phyloP scores from a whole-genome alignment of 2,797 vertebrate genomes.

The Petrocephalus schoutedeni region DNA sequence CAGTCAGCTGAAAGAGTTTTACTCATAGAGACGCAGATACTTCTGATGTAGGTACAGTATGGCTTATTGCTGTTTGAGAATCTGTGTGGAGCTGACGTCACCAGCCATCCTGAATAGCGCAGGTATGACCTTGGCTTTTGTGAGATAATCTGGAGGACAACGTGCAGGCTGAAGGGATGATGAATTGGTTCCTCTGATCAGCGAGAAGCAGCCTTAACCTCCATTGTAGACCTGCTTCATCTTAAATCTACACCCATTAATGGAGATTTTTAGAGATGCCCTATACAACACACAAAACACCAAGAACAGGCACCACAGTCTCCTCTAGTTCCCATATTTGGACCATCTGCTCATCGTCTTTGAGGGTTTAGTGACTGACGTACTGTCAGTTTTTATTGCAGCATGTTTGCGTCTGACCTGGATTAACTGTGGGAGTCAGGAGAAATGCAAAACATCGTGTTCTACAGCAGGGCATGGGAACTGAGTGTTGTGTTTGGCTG shows the following conservation, averaged over 20 bases:
- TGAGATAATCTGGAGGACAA: neutral
- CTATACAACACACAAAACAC: neutral
- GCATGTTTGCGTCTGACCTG: constrained; percentile 6
- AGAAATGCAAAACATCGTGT: constrained; percentile 23
- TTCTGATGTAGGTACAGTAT: neutral
- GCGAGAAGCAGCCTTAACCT: neutral
- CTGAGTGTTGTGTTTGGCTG: neutral
- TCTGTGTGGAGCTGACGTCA: neutral
- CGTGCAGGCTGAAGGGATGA: neutral
- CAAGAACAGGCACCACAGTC: neutral
- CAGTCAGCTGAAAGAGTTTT: neutral
- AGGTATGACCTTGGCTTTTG: neutral
- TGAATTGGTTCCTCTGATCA: neutral
- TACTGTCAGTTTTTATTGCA: constrained; percentile 31
- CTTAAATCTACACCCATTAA: neutral
- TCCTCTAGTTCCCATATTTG: neutral
- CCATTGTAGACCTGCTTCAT: neutral
- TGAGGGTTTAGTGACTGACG: constrained; percentile 11
- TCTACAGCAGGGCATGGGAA: neutral
- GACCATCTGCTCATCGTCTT: neutral
- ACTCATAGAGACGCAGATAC: neutral
- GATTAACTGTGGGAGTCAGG: constrained; percentile 14
- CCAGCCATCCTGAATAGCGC: neutral
- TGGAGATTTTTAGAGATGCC: neutral
- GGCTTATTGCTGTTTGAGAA: neutral